Conservation (phyloP, 2,797 vertebrate genomes). For the Echiichthys vipera region DNA sequence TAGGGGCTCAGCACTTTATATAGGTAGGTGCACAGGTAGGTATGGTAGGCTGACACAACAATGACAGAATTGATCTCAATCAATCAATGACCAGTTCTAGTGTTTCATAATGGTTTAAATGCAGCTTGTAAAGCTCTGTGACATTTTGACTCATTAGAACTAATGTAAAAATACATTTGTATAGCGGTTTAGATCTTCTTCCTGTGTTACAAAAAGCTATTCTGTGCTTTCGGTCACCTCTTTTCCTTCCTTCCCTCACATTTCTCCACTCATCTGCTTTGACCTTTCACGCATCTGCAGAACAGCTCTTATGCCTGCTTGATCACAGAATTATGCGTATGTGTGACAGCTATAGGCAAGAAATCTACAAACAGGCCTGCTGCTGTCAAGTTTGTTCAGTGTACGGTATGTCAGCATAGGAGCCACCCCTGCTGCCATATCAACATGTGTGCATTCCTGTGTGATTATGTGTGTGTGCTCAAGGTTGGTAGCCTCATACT, state of each 20-base stretch:
- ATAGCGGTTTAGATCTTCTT: not conserved
- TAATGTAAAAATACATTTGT: too few relatives aligned
- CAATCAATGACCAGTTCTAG: not conserved
- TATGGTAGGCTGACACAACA: not conserved
- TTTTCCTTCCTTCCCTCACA: constrained; percentile 6
- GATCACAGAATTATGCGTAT: not conserved
- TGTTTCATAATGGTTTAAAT: not conserved
- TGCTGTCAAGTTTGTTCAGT: constrained; percentile 11
- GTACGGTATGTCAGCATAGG: not conserved
- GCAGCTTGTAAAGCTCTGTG: not conserved
- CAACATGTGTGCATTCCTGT: constrained; percentile 8
- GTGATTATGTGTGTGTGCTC: not conserved
- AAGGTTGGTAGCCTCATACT: not conserved
- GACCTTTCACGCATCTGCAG: constrained; percentile 62
- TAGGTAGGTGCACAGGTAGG: too few relatives aligned
- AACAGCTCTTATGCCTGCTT: constrained; percentile 17
- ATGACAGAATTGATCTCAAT: not conserved
- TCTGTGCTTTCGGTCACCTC: constrained; percentile 5
- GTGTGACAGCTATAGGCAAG: not conserved
- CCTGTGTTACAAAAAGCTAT: not conserved
- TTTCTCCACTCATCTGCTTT: constrained; percentile 12
- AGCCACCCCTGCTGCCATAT: constrained; percentile 4
- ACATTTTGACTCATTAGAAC: not conserved
- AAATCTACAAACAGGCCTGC: not conserved
- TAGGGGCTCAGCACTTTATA: too few relatives aligned